These are phyloP conservation scores for Teleopsis dalmanni DNA, from an alignment of 1,140 invertebrate species.

Conservation along the genomic window DNA sequence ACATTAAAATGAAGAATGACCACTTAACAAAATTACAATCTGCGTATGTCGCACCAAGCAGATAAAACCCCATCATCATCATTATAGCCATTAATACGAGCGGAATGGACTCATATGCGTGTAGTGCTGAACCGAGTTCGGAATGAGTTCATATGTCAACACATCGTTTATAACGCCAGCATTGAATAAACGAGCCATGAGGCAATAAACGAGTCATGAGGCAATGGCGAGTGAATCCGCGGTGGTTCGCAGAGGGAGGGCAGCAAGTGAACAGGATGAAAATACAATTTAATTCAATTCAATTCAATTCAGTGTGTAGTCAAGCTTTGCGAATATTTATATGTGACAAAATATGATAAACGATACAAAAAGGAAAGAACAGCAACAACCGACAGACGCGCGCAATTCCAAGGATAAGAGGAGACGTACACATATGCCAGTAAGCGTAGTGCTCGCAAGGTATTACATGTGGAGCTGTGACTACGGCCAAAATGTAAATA, in stretches of 20 bases:
- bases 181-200: too few species aligned
- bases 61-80: neutral
- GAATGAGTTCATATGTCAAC: too few species aligned
- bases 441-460: neutral
- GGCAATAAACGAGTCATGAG: too few species aligned
- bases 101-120: neutral
- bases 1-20: constrained; percentile 44
- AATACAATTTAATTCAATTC: neutral
- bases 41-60: neutral
- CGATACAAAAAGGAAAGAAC: neutral
- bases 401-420: neutral
- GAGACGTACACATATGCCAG: neutral
- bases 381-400: neutral
- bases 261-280: too few species aligned
- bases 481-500: constrained; percentile 24
- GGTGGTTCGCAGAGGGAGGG: neutral
- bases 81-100: neutral
- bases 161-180: too few species aligned
- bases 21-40: constrained; percentile 42
- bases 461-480: neutral
- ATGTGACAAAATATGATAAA: constrained; percentile 11
- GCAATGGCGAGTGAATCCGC: too few species aligned
- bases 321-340: constrained; percentile 7
- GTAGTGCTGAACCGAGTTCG: neutral
- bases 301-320: neutral